These are phyloP conservation scores for Vultur gryphus DNA, from an alignment of 2,797 vertebrate genomes.

Conservation along the genomic window DNA sequence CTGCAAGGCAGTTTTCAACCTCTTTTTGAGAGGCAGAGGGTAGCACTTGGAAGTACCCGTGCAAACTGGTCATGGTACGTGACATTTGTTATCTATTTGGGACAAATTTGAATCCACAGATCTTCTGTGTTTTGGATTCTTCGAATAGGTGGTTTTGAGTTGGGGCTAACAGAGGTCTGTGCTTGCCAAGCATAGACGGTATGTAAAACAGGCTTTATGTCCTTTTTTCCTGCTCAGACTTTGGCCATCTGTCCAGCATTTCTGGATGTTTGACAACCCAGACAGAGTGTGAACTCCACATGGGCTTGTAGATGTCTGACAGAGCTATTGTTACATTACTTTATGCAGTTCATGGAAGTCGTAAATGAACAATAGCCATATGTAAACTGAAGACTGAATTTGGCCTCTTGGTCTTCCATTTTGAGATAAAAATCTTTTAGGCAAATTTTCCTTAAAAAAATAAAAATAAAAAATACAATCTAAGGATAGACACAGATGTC, in stretches of 20 bases:
- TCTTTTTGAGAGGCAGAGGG: not conserved
- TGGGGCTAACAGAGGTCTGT: not conserved
- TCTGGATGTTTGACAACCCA: not conserved
- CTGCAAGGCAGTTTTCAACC: not conserved
- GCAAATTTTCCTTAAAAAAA: not conserved
- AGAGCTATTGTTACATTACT: not conserved
- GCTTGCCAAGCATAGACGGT: not conserved
- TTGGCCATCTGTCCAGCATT: not conserved
- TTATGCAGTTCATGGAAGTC: not conserved
- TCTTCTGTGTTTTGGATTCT: not conserved
- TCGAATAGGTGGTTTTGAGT: not conserved
- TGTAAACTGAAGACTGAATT: not conserved
- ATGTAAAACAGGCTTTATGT: not conserved
- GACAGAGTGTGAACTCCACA: not conserved
- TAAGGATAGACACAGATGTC: not conserved
- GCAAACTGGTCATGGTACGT: accelerated
- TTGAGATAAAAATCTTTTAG: not conserved
- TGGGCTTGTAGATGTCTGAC: not conserved
- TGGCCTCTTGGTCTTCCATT: not conserved
- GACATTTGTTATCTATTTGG: not conserved
- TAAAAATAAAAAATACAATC: not conserved
- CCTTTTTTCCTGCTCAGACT: not conserved
- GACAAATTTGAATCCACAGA: not conserved
- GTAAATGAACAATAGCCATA: not conserved
- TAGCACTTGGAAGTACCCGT: not conserved